phyloP scores from a whole-genome alignment of 2,888 invertebrate genomes.

The Drosophila anomalata region DNA sequence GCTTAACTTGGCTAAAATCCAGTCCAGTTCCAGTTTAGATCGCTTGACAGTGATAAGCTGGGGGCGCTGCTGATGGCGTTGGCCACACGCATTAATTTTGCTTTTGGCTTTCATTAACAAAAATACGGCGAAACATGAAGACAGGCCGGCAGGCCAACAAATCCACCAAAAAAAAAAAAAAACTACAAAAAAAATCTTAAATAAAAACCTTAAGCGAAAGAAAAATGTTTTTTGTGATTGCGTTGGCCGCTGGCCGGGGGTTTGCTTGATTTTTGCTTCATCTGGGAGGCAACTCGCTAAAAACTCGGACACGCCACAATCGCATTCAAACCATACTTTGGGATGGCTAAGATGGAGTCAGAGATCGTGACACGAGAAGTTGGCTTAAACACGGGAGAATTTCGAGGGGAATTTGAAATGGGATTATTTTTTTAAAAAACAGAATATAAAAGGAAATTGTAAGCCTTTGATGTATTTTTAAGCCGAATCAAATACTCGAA shows the following conservation, averaged over 20 bases:
- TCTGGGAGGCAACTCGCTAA: slow-evolving; percentile 65
- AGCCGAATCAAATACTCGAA: too few relatives aligned
- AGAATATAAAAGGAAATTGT: too few relatives aligned
- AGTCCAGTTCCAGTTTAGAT: slow-evolving; percentile 53
- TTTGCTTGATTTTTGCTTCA: slow-evolving; percentile 26
- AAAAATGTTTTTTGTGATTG: slow-evolving; percentile 68
- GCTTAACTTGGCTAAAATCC: slow-evolving; percentile 27
- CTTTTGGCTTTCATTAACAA: slow-evolving; percentile 70
- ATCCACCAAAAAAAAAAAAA: slow-evolving; percentile 19
- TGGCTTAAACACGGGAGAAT: too few relatives aligned
- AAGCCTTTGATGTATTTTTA: too few relatives aligned
- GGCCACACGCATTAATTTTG: slow-evolving; percentile 78
- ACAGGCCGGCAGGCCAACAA: slow-evolving; percentile 19
- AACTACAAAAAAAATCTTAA: slow-evolving; percentile 17
- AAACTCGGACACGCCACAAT: slow-evolving; percentile 77
- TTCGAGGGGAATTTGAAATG: too few relatives aligned
- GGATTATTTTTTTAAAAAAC: too few relatives aligned
- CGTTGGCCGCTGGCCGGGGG: slow-evolving; percentile 52
- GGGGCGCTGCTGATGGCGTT: slow-evolving; percentile 73
- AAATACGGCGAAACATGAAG: slow-evolving; percentile 34
- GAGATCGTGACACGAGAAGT: slow-evolving; percentile 18
- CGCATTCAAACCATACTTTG: slow-evolving; percentile 58
- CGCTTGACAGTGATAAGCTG: slow-evolving; percentile 72
- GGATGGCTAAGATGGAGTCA: slow-evolving; percentile 42
- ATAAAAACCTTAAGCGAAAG: slow-evolving; percentile 41